These are phyloP conservation scores for Hippocampus abdominalis DNA, from an alignment of 2,113 vertebrate genomes.

Conservation along the genomic window DNA sequence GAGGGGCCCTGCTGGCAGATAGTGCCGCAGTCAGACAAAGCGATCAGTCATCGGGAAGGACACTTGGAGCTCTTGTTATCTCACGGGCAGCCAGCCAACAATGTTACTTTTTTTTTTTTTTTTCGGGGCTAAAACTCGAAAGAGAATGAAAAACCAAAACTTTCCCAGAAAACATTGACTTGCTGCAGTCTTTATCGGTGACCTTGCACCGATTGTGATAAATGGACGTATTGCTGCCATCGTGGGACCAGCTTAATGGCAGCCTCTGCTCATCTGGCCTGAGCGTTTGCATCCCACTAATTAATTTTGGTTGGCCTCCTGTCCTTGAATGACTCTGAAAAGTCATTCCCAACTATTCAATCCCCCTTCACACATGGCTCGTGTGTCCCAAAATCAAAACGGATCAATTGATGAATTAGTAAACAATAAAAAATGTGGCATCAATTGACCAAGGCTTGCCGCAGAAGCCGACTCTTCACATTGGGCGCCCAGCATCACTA, in stretches of 20 bases:
- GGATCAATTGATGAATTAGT: background rate
- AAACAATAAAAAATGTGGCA: too few species aligned
- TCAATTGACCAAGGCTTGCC: too few species aligned
- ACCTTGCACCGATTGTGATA: background rate
- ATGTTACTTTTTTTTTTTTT: conserved; percentile 13
- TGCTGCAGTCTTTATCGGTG: background rate
- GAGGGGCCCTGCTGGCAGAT: conserved; percentile 32
- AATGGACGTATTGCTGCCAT: background rate
- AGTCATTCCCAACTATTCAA: background rate
- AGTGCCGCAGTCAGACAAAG: conserved; percentile 20
- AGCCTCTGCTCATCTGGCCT: background rate
- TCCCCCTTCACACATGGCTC: background rate
- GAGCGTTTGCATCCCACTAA: background rate
- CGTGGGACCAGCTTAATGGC: background rate
- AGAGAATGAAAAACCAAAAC: background rate
- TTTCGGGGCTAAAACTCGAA: conserved; percentile 20
- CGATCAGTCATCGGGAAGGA: conserved; percentile 18
- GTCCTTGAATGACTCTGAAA: background rate
- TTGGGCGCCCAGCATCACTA: background rate
- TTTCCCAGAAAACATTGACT: background rate
- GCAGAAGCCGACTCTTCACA: background rate
- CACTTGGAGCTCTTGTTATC: conserved; percentile 10
- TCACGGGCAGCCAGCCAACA: too few species aligned
- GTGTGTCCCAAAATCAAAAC: background rate
- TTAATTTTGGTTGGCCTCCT: background rate